Evolutionary conservation across 2,888 invertebrate genomes (phyloP).

Genomic region (Patella caerulea): DNA sequence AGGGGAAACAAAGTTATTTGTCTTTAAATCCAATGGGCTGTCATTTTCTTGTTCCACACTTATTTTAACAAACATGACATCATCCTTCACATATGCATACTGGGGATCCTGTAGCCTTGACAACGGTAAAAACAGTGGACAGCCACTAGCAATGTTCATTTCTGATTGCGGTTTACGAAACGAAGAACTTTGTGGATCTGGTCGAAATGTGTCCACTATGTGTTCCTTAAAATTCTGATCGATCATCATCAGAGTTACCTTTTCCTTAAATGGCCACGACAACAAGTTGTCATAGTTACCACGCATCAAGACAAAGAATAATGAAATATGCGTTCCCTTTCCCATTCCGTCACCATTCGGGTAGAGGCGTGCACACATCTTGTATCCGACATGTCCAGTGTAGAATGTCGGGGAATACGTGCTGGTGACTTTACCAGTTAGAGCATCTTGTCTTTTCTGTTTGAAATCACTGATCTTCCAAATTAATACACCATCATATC

Average conservation of each 20-base stretch:
- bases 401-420: constrained; percentile 67
- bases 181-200: constrained; percentile 66
- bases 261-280: constrained; percentile 66
- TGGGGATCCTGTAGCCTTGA: constrained; percentile 46
- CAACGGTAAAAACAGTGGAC: constrained; percentile 65
- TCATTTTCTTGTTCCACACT: constrained; percentile 39
- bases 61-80: constrained; percentile 63
- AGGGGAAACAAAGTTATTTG: too few species aligned
- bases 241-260: constrained; percentile 67
- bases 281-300: constrained; percentile 66
- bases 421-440: constrained; percentile 58
- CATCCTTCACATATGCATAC: constrained; percentile 59
- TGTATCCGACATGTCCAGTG: constrained; percentile 65
- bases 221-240: constrained; percentile 67
- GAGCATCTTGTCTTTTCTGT: constrained; percentile 60
- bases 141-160: constrained; percentile 71
- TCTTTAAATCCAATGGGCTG: too few species aligned
- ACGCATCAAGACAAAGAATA: constrained; percentile 69
- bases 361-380: constrained; percentile 65
- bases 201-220: constrained; percentile 68
- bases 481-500: constrained; percentile 65
- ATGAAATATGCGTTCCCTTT: constrained; percentile 64
- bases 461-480: constrained; percentile 67
- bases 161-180: constrained; percentile 67
- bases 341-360: constrained; percentile 69